phyloP scores from a whole-genome alignment of 2,888 invertebrate genomes.

The Cremastobaeus sp. region DNA sequence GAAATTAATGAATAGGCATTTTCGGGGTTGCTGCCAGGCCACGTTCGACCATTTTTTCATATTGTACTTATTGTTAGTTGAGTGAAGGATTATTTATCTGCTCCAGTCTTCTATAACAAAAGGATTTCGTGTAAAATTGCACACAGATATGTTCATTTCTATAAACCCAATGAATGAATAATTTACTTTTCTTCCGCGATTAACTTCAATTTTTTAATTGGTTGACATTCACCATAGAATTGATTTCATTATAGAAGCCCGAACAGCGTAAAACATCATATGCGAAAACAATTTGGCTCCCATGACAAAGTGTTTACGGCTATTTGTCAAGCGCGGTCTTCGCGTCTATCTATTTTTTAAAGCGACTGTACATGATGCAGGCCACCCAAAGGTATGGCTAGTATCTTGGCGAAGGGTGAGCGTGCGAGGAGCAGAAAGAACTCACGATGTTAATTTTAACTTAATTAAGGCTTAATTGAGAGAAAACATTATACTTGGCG shows the following conservation, averaged over 20 bases:
- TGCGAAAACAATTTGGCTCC: constrained; percentile 39
- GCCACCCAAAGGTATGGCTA: constrained; percentile 76
- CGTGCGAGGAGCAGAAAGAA: constrained; percentile 70
- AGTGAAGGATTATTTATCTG: too few species aligned
- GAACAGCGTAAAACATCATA: constrained; percentile 2
- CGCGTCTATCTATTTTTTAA: constrained; percentile 64
- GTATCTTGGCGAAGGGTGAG: constrained; percentile 63
- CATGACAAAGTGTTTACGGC: constrained; percentile 49
- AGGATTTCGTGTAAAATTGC: too few species aligned
- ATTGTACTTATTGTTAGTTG: too few species aligned
- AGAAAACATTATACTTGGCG: constrained; percentile 77
- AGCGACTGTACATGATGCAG: constrained; percentile 73
- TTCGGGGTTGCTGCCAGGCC: constrained; percentile 8
- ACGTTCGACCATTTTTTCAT: too few species aligned
- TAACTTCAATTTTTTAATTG: too few species aligned
- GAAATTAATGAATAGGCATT: constrained; percentile 24
- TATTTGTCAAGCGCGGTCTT: constrained; percentile 53
- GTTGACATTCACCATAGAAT: too few species aligned
- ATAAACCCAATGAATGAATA: too few species aligned
- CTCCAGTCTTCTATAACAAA: too few species aligned
- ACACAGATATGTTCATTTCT: too few species aligned
- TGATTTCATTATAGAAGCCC: too few species aligned
- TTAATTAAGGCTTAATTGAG: constrained; percentile 79
- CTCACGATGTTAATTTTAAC: constrained; percentile 78
- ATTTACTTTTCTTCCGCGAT: too few species aligned